A percentile compares a stretch with the other conserved stretches of the same genome.
These are phyloP conservation scores for Thelaira solivaga DNA, from an alignment of 2,888 invertebrate species.

Conservation along the genomic window DNA sequence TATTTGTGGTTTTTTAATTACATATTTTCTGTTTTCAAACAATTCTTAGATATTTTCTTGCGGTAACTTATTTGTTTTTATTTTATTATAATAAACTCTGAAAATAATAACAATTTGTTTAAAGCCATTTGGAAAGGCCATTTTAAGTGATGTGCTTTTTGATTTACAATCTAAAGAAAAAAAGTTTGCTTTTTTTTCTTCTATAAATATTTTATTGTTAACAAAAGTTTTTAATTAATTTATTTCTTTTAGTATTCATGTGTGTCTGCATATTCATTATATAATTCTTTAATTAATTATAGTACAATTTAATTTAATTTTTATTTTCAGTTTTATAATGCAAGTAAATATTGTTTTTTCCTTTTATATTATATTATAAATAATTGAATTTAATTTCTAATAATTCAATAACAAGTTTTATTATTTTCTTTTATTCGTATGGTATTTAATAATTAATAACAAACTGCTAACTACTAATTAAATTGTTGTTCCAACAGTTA, in stretches of 20 bases:
- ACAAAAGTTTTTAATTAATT: constrained; percentile 19
- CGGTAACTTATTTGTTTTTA: background rate
- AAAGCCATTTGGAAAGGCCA: constrained; percentile 62
- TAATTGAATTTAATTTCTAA: constrained; percentile 29
- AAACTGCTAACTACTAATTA: constrained; percentile 46
- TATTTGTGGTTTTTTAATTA: constrained; percentile 15
- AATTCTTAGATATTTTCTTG: constrained; percentile 7
- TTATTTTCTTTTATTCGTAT: constrained; percentile 10
- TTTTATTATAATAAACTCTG: constrained; percentile 59
- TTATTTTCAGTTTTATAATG: constrained; percentile 17
- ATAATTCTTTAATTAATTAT: constrained; percentile 26
- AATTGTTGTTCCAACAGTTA: constrained; percentile 21
- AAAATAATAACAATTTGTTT: constrained; percentile 62
- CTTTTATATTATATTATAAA: constrained; percentile 20
- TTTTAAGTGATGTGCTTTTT: constrained; percentile 62
- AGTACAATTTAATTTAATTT: constrained; percentile 28
- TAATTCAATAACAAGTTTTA: constrained; percentile 45
- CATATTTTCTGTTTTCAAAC: background rate
- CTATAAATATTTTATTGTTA: constrained; percentile 20
- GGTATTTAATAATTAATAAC: constrained; percentile 28
- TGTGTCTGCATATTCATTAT: too few relatives aligned
- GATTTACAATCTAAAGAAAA: constrained; percentile 55
- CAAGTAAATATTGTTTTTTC: constrained; percentile 19
- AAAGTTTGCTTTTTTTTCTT: background rate
- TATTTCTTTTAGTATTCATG: too few relatives aligned